Base-by-base conservation (phyloP, 2,113 vertebrate species). In the Leptodactylus fuscus region DNA sequence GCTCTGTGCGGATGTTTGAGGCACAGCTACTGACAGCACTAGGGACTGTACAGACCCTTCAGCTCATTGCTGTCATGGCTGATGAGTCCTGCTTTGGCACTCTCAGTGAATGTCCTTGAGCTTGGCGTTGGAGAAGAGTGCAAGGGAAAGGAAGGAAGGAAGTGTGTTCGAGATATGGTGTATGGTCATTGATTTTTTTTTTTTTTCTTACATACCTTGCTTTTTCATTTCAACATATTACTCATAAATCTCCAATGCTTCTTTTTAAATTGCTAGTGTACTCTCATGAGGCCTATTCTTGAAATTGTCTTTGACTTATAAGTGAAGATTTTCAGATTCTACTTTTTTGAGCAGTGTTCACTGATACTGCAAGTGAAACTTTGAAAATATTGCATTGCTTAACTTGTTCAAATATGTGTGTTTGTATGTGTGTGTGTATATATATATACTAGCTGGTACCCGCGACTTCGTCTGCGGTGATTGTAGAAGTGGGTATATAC, bases 51-150 rank as follows among this genome's bases (percentile, higher is more conserved):
- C 10, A 41, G 24, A 24, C 77, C 83, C 82, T 71, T 44, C 76
- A 87, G 79, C 79, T 87, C 55, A 13, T 6, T 87, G 9, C 48
- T 87, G 10, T 88, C 81, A 76, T 87, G 41, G 9, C 71, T 65
- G 67, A 10, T 67, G 62, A 49, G 24, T 88, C 27, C 48, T 81
- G 34, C 34, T 81, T 36, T 86, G 82, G 36, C 73, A 65, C 85
- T 32, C 88, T 76, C 65, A 81, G n/a, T 83, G 88, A 60, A 71
- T 76, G 81, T 87, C 81, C 76, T 88, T 81, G 60, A 88, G 69
- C 36, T 32, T 87, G 20, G 20, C 81, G 51, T 84, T n/a, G 51
- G 60, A 32, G 22, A 27, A 67, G 70, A 67, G 81, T 41, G 60
- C 65, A 51, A 9, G 85, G 1, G 74, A 22, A 83, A 89, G 80